Evolutionary conservation across 2,888 invertebrate genomes (phyloP).

Genomic region (Drosophila bunnanda): DNA sequence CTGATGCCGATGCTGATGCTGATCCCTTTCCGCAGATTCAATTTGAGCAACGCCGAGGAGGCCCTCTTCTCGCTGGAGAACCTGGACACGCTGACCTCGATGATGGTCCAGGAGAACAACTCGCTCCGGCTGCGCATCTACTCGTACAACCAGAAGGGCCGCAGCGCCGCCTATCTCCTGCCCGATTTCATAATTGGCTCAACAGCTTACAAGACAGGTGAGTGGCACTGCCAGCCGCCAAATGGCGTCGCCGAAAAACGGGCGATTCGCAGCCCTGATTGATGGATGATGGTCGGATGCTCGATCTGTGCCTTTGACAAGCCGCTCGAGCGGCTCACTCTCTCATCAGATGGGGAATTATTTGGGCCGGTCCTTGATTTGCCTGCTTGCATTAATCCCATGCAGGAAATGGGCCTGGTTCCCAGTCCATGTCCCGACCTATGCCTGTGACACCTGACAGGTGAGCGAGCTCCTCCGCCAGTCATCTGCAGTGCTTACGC

Average conservation of each 20-base stretch:
- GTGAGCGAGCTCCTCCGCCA: conserved; percentile 51
- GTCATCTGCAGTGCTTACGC: conserved; percentile 69
- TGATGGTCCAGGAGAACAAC: conserved; percentile 92
- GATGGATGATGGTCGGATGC: conserved; percentile 61
- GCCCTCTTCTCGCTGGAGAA: conserved; percentile 84
- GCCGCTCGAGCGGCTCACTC: conserved; percentile 23
- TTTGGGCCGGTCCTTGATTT: conserved; percentile 31
- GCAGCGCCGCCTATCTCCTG: conserved; percentile 89
- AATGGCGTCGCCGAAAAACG: conserved; percentile 44
- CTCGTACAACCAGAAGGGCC: conserved; percentile 93
- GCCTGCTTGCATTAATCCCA: conserved; percentile 43
- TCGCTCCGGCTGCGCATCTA: conserved; percentile 91
- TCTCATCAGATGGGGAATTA: conserved; percentile 23
- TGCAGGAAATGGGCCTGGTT: conserved; percentile 25
- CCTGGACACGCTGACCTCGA: conserved; percentile 90
- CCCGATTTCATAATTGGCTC: conserved; percentile 91
- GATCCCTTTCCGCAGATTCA: conserved; percentile 76
- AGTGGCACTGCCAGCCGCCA: conserved; percentile 64
- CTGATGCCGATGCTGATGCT: background rate
- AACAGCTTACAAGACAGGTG: conserved; percentile 90
- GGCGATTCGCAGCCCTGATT: conserved; percentile 56
- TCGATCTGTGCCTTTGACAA: conserved; percentile 39
- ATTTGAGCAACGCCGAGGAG: conserved; percentile 84
- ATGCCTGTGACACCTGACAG: conserved; percentile 63
- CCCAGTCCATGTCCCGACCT: background rate